Conservation (phyloP, 2,113 vertebrate species). For the Sander lucioperca region DNA sequence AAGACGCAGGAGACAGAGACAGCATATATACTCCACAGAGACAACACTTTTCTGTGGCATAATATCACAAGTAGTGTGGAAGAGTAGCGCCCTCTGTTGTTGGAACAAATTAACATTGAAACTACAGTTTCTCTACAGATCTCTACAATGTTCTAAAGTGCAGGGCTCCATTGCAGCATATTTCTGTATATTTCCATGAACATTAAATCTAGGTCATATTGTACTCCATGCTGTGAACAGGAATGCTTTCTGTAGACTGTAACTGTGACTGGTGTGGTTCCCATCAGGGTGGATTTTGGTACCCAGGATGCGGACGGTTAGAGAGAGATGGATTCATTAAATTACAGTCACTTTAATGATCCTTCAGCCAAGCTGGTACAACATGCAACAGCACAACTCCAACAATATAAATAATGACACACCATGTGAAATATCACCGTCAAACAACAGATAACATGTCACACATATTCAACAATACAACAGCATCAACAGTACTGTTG, state of each 20-base stretch:
- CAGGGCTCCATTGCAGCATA: not conserved
- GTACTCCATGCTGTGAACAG: not conserved
- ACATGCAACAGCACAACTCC: not conserved
- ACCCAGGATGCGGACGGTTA: not conserved
- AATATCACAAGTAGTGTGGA: not conserved
- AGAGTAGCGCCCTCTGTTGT: slow-evolving; percentile 43
- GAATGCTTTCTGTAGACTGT: not conserved
- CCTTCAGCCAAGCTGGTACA: not conserved
- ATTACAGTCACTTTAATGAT: slow-evolving; percentile 14
- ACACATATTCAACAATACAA: not conserved
- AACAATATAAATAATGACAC: not conserved
- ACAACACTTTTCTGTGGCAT: not conserved
- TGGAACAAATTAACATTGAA: not conserved
- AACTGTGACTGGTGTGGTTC: not conserved
- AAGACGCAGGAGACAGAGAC: not conserved
- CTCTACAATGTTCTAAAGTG: not conserved
- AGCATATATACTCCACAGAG: not conserved
- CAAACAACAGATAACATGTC: not conserved
- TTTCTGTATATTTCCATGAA: slow-evolving; percentile 10
- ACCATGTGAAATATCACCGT: not conserved
- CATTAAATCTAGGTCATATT: slow-evolving; percentile 18
- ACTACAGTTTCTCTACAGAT: not conserved
- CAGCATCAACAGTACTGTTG: not conserved
- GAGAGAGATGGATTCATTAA: slow-evolving; percentile 7
- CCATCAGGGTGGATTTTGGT: slow-evolving; percentile 3